These are phyloP conservation scores for Phortica variegata DNA, from an alignment of 1,140 invertebrate genomes.

Conservation along the genomic window DNA sequence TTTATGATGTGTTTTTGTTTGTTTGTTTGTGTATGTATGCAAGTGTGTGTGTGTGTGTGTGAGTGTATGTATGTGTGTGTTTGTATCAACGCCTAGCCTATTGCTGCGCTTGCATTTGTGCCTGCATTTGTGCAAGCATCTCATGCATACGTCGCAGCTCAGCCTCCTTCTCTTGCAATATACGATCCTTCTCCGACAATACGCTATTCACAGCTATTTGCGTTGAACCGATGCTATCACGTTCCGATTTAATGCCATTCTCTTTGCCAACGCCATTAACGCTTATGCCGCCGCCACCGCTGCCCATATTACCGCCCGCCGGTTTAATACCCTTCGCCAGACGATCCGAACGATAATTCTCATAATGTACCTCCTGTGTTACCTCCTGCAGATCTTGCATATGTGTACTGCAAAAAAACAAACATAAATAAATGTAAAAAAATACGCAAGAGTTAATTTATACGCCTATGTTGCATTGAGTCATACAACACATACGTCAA, in stretches of 20 bases:
- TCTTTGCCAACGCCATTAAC: too few relatives aligned
- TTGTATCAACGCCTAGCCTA: too few relatives aligned
- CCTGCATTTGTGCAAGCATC: slow-evolving; percentile 93
- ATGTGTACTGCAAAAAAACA: slow-evolving; percentile 68
- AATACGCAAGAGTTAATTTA: slow-evolving; percentile 6
- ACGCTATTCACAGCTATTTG: slow-evolving; percentile 46
- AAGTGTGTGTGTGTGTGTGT: too few relatives aligned
- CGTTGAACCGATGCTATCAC: slow-evolving; percentile 26
- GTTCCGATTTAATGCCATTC: slow-evolving; percentile 43
- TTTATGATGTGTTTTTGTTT: too few relatives aligned
- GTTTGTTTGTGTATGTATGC: too few relatives aligned
- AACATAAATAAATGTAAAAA: slow-evolving; percentile 1
- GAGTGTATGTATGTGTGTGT: too few relatives aligned
- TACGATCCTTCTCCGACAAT: slow-evolving; percentile 75
- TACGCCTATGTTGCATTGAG: too few relatives aligned
- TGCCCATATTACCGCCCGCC: slow-evolving; percentile 13
- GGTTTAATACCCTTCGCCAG: slow-evolving; percentile 75
- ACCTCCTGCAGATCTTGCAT: slow-evolving; percentile 97
- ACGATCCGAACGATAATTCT: slow-evolving; percentile 90
- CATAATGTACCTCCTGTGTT: slow-evolving; percentile 94
- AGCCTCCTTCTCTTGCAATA: slow-evolving; percentile 85
- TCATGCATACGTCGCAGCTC: slow-evolving; percentile 92
- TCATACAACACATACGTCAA: too few relatives aligned
- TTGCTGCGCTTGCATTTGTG: slow-evolving; percentile 76
- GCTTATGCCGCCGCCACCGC: too few relatives aligned